phyloP scores from a whole-genome alignment of 1,140 invertebrate species.

The Andrena cerasifolii region DNA sequence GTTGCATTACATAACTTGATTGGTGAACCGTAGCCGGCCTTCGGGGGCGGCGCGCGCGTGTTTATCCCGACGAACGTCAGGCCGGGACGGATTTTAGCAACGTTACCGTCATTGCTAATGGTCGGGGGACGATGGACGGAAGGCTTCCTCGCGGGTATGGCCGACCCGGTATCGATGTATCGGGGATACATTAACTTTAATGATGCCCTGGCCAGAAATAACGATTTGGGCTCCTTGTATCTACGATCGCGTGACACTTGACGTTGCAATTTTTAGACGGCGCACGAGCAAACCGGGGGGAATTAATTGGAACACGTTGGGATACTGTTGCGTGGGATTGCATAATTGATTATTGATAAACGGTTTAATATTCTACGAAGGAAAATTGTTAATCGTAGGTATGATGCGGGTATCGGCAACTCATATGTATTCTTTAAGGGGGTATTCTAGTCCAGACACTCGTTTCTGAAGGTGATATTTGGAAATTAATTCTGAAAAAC shows the following conservation, averaged over 20 bases:
- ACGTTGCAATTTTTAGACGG: background rate
- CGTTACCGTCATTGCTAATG: constrained; percentile 34
- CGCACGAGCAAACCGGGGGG: background rate
- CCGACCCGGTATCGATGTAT: constrained; percentile 16
- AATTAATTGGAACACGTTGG: background rate
- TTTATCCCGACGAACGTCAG: background rate
- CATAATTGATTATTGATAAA: no score
- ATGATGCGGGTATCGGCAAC: no score
- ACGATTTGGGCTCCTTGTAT: background rate
- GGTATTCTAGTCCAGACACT: no score
- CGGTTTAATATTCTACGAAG: background rate
- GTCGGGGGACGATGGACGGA: background rate
- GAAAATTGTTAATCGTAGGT: no score
- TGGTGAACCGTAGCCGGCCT: background rate
- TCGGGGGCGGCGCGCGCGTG: background rate
- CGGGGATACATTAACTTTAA: constrained; percentile 34
- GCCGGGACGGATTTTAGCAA: constrained; percentile 19
- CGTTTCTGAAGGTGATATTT: no score
- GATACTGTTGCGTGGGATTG: background rate
- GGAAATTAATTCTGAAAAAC: no score
- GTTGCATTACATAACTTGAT: constrained; percentile 23
- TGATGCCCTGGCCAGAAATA: background rate
- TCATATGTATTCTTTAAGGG: no score
- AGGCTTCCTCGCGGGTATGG: background rate
- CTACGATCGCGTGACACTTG: constrained; percentile 15